Percentiles rank a stretch among this genome's conserved stretches.
phyloP scores from a whole-genome alignment of 2,888 invertebrate species.

The Shargacucullia verbasci region DNA sequence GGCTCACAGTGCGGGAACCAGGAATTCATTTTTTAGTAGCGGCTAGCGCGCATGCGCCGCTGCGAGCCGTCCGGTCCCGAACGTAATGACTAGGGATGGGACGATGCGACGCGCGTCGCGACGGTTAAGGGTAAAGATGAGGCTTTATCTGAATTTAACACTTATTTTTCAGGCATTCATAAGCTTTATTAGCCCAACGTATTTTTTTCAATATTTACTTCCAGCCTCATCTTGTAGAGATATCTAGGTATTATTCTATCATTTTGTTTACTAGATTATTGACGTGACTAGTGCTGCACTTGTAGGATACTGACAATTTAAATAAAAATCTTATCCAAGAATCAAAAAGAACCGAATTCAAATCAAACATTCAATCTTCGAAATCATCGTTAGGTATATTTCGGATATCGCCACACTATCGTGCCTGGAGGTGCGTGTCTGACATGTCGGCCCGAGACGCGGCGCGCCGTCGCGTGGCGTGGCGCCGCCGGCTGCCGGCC shows the following conservation, averaged over 20 bases:
- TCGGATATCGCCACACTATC: slow-evolving; percentile 21
- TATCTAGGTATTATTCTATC: too few relatives aligned
- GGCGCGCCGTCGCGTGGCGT: slow-evolving; percentile 66
- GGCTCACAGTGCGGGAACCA: slow-evolving; percentile 82
- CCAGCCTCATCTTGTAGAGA: too few relatives aligned
- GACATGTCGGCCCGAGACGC: slow-evolving; percentile 45
- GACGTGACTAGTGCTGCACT: too few relatives aligned
- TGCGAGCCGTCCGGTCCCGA: slow-evolving; percentile 59
- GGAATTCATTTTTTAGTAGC: slow-evolving; percentile 81
- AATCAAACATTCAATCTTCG: too few relatives aligned
- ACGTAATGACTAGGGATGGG: slow-evolving; percentile 51
- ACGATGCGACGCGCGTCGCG: slow-evolving; percentile 20
- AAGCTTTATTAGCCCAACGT: too few relatives aligned
- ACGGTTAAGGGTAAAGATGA: slow-evolving; percentile 36
- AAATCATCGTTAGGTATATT: slow-evolving; percentile 21
- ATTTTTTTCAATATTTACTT: too few relatives aligned
- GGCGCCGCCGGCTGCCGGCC: slow-evolving; percentile 51
- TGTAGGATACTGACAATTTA: too few relatives aligned
- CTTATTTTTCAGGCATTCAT: not conserved
- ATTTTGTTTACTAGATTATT: too few relatives aligned
- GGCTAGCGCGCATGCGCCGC: slow-evolving; percentile 79
- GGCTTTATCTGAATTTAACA: slow-evolving; percentile 8
- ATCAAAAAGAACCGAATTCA: too few relatives aligned
- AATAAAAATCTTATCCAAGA: too few relatives aligned
- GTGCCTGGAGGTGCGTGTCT: slow-evolving; percentile 51